phyloP scores from a whole-genome alignment of 2,797 vertebrate genomes.

The Tympanoctomys barrerae region DNA sequence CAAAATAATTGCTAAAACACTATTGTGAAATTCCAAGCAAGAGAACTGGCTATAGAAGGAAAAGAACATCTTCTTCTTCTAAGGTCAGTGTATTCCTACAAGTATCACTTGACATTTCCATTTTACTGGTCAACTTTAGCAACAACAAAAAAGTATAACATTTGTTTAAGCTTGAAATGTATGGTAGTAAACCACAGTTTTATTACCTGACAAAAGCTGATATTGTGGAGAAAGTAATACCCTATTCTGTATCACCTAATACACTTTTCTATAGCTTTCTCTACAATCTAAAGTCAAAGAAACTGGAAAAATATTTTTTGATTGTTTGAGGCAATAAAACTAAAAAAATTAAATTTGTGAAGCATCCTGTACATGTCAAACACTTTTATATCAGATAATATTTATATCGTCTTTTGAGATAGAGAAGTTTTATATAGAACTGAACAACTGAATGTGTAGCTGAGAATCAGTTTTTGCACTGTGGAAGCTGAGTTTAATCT shows the following conservation, averaged over 20 bases:
- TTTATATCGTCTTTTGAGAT: neutral
- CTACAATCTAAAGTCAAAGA: neutral
- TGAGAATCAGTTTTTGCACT: neutral
- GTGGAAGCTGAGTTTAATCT: neutral
- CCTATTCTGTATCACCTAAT: neutral
- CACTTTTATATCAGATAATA: neutral
- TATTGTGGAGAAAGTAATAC: neutral
- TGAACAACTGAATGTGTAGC: neutral
- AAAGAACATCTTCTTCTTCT: neutral
- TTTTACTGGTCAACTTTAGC: neutral
- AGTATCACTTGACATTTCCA: neutral
- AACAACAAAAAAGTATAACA: neutral
- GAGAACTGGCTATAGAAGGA: neutral
- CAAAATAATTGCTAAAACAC: neutral
- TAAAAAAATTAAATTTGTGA: neutral
- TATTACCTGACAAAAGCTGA: neutral
- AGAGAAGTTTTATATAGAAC: neutral
- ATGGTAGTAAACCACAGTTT: neutral
- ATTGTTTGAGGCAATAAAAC: neutral
- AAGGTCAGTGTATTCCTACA: neutral
- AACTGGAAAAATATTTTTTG: neutral
- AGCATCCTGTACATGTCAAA: neutral
- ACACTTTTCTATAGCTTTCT: neutral
- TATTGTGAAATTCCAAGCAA: neutral
- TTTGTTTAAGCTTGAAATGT: neutral